A percentile compares a stretch with the other conserved stretches of the same genome.
Evolutionary conservation across 2,113 vertebrate genomes (phyloP).

Genomic region (Heterotilapia buettikoferi): DNA sequence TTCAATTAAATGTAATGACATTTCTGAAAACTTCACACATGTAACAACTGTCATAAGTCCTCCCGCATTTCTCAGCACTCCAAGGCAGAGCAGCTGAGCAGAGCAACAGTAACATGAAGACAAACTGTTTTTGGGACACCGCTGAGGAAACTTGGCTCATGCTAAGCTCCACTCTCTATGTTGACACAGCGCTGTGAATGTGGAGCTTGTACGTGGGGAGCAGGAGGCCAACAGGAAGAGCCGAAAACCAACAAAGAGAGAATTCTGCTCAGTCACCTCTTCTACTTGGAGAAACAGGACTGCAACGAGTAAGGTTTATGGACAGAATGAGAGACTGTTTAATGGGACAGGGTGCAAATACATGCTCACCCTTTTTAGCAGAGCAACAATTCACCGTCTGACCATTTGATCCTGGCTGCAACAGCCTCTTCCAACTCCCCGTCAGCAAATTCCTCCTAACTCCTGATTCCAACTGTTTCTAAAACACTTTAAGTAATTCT

Average conservation of each 20-base stretch:
- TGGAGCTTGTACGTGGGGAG: neutral
- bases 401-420: neutral
- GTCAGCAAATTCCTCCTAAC: constrained; percentile 14
- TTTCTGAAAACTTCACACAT: neutral
- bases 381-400: constrained; percentile 12
- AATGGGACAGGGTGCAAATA: neutral
- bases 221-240: neutral
- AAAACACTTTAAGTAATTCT: neutral
- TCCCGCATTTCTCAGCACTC: neutral
- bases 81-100: neutral
- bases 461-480: neutral
- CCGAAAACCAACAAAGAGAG: constrained; percentile 11
- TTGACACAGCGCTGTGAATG: constrained; percentile 24
- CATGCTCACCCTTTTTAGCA: neutral
- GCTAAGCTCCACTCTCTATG: neutral
- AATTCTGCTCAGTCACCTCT: neutral
- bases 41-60: neutral
- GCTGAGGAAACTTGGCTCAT: neutral
- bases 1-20: neutral
- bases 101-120: neutral
- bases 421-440: neutral
- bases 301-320: neutral
- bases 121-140: neutral
- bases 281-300: neutral
- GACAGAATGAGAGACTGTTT: neutral